These are phyloP conservation scores for Archivesica marissinica DNA, from an alignment of 1,140 invertebrate species.

Conservation along the genomic window DNA sequence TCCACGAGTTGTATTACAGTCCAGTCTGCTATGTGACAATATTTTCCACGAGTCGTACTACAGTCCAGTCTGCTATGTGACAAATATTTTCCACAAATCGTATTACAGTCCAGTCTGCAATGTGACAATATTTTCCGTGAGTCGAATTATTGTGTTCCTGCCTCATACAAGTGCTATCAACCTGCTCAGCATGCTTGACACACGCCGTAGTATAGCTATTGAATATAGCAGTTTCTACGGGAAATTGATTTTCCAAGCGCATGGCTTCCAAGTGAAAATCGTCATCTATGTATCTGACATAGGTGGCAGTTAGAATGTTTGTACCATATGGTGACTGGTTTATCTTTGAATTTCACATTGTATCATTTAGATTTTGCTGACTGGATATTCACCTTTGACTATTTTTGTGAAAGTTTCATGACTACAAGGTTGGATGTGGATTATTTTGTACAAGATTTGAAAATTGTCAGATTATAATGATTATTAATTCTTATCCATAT, in stretches of 20 bases:
- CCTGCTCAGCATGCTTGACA: not conserved
- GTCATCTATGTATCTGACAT: not conserved
- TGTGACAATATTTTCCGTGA: too few relatives aligned
- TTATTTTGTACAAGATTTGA: not conserved
- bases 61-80: too few relatives aligned
- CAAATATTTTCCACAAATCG: too few relatives aligned
- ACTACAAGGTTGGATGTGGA: not conserved
- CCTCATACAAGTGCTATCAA: too few relatives aligned
- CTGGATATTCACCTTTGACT: not conserved
- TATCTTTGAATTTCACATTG: not conserved
- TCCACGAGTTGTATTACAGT: too few relatives aligned
- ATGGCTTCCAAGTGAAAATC: slow-evolving; percentile 17
- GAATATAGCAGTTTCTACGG: slow-evolving; percentile 9
- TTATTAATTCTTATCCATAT: not conserved
- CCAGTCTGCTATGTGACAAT: too few relatives aligned
- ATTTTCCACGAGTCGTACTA: too few relatives aligned
- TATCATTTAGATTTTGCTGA: slow-evolving; percentile 16
- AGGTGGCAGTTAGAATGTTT: not conserved
- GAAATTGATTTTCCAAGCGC: slow-evolving; percentile 30
- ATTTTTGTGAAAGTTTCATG: not conserved
- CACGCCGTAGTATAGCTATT: slow-evolving; percentile 3
- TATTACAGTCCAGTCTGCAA: too few relatives aligned
- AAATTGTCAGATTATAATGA: not conserved
- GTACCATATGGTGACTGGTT: slow-evolving; percentile 19
- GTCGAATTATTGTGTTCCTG: too few relatives aligned